Base-by-base conservation (phyloP, 1,140 invertebrate species). In the Tetraneura akinire region DNA sequence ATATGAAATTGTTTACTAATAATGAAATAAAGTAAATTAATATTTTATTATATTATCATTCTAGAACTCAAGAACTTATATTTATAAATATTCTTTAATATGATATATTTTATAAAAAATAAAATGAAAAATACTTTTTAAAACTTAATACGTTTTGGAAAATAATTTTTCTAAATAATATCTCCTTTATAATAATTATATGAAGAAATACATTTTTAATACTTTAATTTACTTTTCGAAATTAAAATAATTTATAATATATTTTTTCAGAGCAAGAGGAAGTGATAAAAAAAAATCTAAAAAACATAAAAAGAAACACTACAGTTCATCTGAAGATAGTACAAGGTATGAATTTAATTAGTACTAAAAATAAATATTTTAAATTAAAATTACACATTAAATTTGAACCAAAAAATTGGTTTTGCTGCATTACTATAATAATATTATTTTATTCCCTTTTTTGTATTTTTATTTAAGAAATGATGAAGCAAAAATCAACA, bases 201-300 rank as follows among this genome's bases (percentile, higher is more conserved):
- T 10, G 23, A 49, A 70, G 49, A 29, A 37, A 18, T 53, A 62
- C 9, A 47, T 68, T 68, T 47, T 68, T 29, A 8, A 51, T 5
- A 29, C n/a, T n/a, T 29, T 13, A 29, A 49, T 37, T 26, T 18
- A 70, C 1, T 23, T 16, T 13, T 68, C 5, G 42, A 49, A 14
- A 49, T 70, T 70, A 49, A 29, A 49, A 14, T 71, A 29, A 66
- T 23, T 23, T 51, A 71, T 71, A n/a, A 64, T 18, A 76, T 32
- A 74, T 53, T 82, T 53, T 83, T 83, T n/a, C 62, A 83, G 83
- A 80, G 83, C 81, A 62, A 82, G 81, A 14, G 82, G 82, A 55
- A 82, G 51, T 68, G 82, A 81, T 14, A 83, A 81, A 70, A 83
- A 80, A 45, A 83, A 82, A 37, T 71, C 81, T 10, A 80, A 80